phyloP scores from a whole-genome alignment of 2,113 vertebrate genomes.

The Archocentrus centrarchus region DNA sequence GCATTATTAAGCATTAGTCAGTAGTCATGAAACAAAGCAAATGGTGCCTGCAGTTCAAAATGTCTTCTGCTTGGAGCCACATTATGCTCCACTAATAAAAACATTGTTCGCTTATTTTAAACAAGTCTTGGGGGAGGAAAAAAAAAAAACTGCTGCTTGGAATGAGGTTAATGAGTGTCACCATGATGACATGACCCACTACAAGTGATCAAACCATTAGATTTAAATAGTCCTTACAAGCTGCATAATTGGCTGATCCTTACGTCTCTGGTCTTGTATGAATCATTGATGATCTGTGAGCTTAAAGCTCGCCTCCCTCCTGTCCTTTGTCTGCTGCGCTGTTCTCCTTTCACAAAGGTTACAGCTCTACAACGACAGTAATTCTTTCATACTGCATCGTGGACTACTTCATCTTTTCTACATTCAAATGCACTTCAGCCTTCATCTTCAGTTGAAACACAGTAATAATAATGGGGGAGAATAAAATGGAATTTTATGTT shows the following conservation, averaged over 20 bases:
- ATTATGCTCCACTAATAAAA: not conserved
- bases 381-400: not conserved
- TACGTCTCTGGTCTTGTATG: slow-evolving; percentile 49
- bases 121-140: slow-evolving; percentile 15
- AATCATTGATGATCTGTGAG: slow-evolving; percentile 50
- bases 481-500: not conserved
- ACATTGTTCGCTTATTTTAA: not conserved
- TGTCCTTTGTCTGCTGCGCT: slow-evolving; percentile 7
- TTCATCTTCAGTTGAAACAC: not conserved
- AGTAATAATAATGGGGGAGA: not conserved
- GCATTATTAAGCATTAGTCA: not conserved
- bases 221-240: slow-evolving; percentile 34
- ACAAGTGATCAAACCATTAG: slow-evolving; percentile 36
- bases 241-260: slow-evolving; percentile 49
- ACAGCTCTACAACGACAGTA: slow-evolving; percentile 11
- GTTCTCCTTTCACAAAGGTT: slow-evolving; percentile 29
- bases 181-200: slow-evolving; percentile 22
- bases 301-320: slow-evolving; percentile 1
- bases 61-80: not conserved
- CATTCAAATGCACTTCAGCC: not conserved
- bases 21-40: not conserved
- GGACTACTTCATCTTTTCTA: not conserved
- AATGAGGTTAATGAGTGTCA: slow-evolving; percentile 52
- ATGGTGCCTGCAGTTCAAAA: slow-evolving; percentile 6
- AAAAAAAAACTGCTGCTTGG: slow-evolving; percentile 2